phyloP scores from a whole-genome alignment of 2,797 vertebrate genomes.

The Pangasius krempfi region DNA sequence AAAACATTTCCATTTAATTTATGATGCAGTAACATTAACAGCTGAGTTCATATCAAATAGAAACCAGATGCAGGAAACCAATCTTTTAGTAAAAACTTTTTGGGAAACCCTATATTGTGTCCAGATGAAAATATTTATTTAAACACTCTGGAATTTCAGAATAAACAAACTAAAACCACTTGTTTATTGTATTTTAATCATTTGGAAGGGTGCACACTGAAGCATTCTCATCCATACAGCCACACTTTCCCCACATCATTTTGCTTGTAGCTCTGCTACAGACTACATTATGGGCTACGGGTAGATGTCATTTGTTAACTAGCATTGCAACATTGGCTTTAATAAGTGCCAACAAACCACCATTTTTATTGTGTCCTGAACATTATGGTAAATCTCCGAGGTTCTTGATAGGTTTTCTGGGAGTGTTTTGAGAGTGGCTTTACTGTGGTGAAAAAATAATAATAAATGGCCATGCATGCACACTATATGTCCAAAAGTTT shows the following conservation, averaged over 20 bases:
- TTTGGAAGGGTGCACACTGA: background rate
- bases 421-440: background rate
- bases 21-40: background rate
- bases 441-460: background rate
- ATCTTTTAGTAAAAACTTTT: background rate
- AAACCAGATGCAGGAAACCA: background rate
- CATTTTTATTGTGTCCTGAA: background rate
- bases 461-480: background rate
- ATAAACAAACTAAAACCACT: background rate
- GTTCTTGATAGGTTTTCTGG: background rate
- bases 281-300: no score
- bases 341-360: background rate
- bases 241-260: background rate
- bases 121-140: background rate
- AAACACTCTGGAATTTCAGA: background rate
- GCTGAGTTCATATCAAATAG: background rate
- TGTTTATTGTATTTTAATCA: slow-evolving; percentile 14
- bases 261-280: background rate
- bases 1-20: background rate
- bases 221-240: background rate
- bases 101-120: background rate
- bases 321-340: background rate
- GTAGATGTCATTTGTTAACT: background rate
- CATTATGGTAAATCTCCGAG: background rate
- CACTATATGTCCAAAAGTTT: background rate